A percentile compares a stretch with the other conserved stretches of the same genome.
These are phyloP conservation scores for Poeciliopsis paucimaculata DNA, from an alignment of 2,797 vertebrate species.

Conservation along the genomic window DNA sequence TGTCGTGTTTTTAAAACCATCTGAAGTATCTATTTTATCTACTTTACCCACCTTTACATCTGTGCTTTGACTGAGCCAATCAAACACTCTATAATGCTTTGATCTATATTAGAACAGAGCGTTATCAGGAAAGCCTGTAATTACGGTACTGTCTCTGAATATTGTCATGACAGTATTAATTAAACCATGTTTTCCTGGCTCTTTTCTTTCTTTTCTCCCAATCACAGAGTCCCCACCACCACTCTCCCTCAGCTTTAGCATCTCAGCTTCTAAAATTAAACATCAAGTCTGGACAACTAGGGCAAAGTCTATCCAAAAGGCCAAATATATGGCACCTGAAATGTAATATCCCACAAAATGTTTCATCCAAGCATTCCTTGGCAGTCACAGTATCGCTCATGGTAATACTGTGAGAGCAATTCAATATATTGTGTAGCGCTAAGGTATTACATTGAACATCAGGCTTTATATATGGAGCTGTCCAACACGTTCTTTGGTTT, in stretches of 20 bases:
- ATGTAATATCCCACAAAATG: background rate
- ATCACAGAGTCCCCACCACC: background rate
- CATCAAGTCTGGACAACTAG: background rate
- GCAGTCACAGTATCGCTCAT: background rate
- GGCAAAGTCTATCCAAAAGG: background rate
- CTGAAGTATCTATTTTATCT: background rate
- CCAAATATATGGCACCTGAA: conserved; percentile 8
- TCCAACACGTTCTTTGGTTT: background rate
- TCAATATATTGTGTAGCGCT: background rate
- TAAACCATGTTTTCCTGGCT: background rate
- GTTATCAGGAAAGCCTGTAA: background rate
- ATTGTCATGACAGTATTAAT: background rate
- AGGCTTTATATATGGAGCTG: background rate
- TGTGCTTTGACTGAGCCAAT: background rate
- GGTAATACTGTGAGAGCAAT: background rate
- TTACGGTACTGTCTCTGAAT: too few relatives aligned
- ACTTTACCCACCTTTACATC: background rate
- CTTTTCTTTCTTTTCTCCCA: background rate
- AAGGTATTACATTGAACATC: background rate
- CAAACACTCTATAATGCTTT: background rate
- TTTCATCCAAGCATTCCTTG: background rate
- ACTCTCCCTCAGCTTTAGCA: background rate
- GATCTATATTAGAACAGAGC: background rate
- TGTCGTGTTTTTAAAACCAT: background rate
- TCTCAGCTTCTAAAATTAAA: conserved; percentile 2